These are phyloP conservation scores for Mobula birostris DNA, from an alignment of 2,113 vertebrate species.

Conservation along the genomic window DNA sequence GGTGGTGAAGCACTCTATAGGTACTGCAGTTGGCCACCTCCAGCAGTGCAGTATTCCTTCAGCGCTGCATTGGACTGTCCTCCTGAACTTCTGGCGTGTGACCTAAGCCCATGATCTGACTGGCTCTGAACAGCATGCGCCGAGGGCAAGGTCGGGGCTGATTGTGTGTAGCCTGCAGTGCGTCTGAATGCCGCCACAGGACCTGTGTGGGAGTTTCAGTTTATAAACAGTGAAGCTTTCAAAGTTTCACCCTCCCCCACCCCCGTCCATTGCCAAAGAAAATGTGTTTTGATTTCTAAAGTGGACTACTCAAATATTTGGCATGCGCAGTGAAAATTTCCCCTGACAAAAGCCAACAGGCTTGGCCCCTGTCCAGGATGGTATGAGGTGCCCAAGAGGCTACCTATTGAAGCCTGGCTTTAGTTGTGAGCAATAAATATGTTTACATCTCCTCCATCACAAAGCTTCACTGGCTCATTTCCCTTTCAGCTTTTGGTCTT, in stretches of 20 bases:
- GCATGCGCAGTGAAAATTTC: background rate
- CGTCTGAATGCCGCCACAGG: background rate
- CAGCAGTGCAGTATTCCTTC: background rate
- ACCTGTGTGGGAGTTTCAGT: background rate
- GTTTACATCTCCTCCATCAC: background rate
- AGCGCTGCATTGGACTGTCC: background rate
- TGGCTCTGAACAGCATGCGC: background rate
- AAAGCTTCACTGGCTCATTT: background rate
- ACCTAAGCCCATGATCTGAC: background rate
- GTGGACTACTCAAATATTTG: constrained; percentile 1
- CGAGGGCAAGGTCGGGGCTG: too few relatives aligned
- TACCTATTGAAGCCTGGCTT: background rate
- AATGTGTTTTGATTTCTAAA: background rate
- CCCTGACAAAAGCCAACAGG: background rate
- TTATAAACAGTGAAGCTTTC: background rate
- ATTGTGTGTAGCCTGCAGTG: background rate
- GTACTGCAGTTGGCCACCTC: too few relatives aligned
- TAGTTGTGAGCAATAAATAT: background rate
- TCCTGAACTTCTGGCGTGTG: background rate
- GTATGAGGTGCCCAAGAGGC: background rate
- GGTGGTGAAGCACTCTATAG: too few relatives aligned
- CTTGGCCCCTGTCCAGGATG: background rate
- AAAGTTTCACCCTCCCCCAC: background rate
- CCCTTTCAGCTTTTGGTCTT: background rate
- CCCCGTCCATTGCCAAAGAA: background rate